Conservation (phyloP, 2,113 vertebrate genomes). For the Neolamprologus tretocephalus region DNA sequence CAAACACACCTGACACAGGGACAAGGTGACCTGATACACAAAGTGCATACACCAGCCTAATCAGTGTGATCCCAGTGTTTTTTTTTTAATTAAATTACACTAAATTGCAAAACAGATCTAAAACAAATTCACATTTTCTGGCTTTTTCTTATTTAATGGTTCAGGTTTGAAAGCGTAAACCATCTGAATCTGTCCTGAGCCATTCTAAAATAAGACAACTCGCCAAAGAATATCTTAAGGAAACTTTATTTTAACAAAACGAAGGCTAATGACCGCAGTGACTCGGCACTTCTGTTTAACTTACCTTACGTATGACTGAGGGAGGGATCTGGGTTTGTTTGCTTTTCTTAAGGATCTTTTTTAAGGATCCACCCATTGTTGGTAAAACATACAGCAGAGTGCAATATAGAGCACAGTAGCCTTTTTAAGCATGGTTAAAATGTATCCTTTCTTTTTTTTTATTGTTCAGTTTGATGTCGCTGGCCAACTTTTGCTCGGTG, state of each 20-base stretch:
- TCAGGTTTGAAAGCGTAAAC: not conserved
- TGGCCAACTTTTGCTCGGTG: not conserved
- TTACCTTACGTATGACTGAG: not conserved
- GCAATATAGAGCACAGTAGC: not conserved
- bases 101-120: not conserved
- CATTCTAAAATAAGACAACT: not conserved
- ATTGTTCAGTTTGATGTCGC: not conserved
- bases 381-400: not conserved
- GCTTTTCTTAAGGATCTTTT: not conserved
- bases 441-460: not conserved
- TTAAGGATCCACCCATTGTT: not conserved
- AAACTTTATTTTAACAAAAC: not conserved
- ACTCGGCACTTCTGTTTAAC: not conserved
- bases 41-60: not conserved
- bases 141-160: not conserved
- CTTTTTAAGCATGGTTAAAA: not conserved
- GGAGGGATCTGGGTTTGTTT: not conserved
- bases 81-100: not conserved
- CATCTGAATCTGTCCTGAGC: not conserved
- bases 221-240: not conserved
- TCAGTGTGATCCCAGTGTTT: not conserved
- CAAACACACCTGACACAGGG: not conserved
- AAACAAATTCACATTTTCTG: not conserved
- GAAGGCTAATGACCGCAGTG: not conserved
- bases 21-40: not conserved